Base-by-base conservation (phyloP, 1,140 invertebrate genomes). In the Musca vetustissima region DNA sequence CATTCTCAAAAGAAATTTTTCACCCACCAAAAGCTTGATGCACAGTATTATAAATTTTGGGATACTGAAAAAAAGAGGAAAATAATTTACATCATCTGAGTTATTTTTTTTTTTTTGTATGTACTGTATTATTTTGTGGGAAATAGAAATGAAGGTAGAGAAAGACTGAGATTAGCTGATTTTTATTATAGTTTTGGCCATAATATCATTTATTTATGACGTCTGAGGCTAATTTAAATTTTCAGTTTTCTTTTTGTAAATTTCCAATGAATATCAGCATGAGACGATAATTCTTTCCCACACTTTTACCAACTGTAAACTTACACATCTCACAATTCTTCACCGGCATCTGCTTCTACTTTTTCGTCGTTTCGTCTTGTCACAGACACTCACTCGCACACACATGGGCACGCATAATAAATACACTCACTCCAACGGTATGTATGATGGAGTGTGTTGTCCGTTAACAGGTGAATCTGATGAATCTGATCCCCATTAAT, bases 161-260 rank as follows among this genome's bases (percentile, higher is more conserved):
- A 9, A 43, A 43, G 11, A 43, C 36, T 74, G 73, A 79, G 78
- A 80, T 80, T 79, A 80, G 78, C 76, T 76, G 75, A 78, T 80
- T 79, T 79, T 78, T 78, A 75, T 79, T 71, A 75, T 72, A 75
- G 77, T 36, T 74, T 80, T 78, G 77, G 73, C 76, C 72, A 79
- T 76, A 79, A 80, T 80, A 80, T 76, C 76, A 75, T 78, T 78
- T 80, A 80, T 80, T 80, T 80, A 80, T 76, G 78, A 80, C 73
- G 75, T 71, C 74, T 72, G 71, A 72, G 47, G 74, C 78, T 79
- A 77, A 80, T 80, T 80, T 79, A 75, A 80, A 80, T 79, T 80
- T 80, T 76, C 77, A 77, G 76, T 64, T 64, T 64, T 48, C 32
- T 64, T 48, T 64, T 64, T 48, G 11, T 43, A 22, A 21, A 32